Evolutionary conservation across 2,113 vertebrate species (phyloP).

Genomic region (Ancistrus triradiatus): DNA sequence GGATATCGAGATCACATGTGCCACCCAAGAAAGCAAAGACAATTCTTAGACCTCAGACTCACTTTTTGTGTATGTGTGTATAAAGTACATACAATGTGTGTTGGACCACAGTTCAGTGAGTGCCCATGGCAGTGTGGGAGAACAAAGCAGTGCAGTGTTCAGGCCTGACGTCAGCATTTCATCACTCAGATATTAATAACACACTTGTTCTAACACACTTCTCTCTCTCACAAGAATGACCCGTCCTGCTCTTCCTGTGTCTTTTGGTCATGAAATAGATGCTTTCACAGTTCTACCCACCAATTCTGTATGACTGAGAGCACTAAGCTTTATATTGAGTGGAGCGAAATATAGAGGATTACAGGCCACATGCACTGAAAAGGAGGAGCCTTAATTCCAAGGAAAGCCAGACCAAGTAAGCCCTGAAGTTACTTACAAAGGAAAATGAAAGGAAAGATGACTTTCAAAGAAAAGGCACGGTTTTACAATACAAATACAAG

Average conservation of each 20-base stretch:
- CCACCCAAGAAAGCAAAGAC: background rate
- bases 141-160: slow-evolving; percentile 65
- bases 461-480: too few species aligned
- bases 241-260: background rate
- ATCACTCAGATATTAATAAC: slow-evolving; percentile 64
- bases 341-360: background rate
- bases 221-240: background rate
- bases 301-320: background rate
- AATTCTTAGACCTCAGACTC: slow-evolving; percentile 17
- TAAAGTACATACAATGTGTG: slow-evolving; percentile 22
- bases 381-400: background rate
- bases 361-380: background rate
- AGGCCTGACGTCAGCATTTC: slow-evolving; percentile 60
- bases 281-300: too few species aligned
- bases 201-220: slow-evolving; percentile 33
- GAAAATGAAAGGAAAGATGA: too few species aligned
- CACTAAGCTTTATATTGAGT: background rate
- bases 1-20: slow-evolving; percentile 4
- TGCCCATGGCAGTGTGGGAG: slow-evolving; percentile 44
- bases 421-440: too few species aligned
- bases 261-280: background rate
- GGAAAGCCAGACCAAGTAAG: too few species aligned
- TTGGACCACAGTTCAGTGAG: slow-evolving; percentile 38
- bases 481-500: too few species aligned
- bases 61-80: background rate